Base-by-base conservation (phyloP, 2,113 vertebrate genomes). In the Halcyon senegalensis region DNA sequence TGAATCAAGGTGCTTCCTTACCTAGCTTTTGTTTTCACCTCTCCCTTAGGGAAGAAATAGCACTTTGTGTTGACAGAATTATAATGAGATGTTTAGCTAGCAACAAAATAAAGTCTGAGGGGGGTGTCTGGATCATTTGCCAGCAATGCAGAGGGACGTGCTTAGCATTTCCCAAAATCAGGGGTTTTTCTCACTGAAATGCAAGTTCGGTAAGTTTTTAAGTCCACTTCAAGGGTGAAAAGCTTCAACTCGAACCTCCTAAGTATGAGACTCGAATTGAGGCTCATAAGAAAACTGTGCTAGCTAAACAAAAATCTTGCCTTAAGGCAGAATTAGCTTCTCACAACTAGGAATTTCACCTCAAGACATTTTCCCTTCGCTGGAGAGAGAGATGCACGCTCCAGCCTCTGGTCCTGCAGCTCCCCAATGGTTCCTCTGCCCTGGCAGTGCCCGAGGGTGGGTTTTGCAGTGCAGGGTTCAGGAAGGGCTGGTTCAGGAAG, bases 101-200 rank as follows among this genome's bases (percentile, higher is more conserved):
- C 69, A 63, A 35, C 56, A 89, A 90, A 85, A 50, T 74, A 5
- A 73, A 80, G 68, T 90, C 90, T 0, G 0, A 64, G 72, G 55
- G 69, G 35, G 67, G 39, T 89, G 89, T 94, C 95, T 94, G 74
- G 67, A 58, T 96, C 79, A 83, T 93, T 82, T 93, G 91, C 84
- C 91, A 89, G 77, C 2, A 2, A 62, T 68, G 62, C 83, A 92
- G 73, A 35, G 44, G 56, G 70, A 90, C 1, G 7, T 90, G 90
- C 43, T 92, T 70, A 63, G 88, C 78, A 87, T 97, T 84, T 81
- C 79, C 79, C 77, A 80, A 95, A 77, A 43, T 77, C 28, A 7
- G 4, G 43, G 43, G 15, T 6, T 43, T 94, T 91, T 89, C 43
- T 90, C 5, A 0, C 24, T 13, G 60, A 70, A 21, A 7, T 55